These are phyloP conservation scores for Ariolimax columbianus DNA, from an alignment of 2,888 invertebrate species.

Conservation along the genomic window DNA sequence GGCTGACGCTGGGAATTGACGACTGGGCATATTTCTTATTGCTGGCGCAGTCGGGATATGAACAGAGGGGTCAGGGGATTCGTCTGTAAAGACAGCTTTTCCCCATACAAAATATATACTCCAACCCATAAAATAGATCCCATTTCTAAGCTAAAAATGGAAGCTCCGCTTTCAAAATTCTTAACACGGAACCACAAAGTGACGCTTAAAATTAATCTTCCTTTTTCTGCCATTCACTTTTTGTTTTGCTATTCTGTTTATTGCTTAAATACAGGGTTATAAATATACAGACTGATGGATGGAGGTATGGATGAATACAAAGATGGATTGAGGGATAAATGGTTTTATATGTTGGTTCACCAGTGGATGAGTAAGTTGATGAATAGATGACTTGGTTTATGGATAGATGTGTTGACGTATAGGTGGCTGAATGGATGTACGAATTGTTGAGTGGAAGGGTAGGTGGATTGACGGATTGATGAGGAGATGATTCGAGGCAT, in stretches of 20 bases:
- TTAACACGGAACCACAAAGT: not conserved
- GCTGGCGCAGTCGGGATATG: not conserved
- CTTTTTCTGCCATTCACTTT: not conserved
- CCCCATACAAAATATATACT: not conserved
- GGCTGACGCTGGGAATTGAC: slow-evolving; percentile 23
- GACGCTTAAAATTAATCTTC: not conserved
- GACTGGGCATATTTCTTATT: slow-evolving; percentile 13
- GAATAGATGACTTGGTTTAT: no score
- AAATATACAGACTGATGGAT: no score
- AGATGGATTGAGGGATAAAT: no score
- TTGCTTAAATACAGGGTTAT: not conserved
- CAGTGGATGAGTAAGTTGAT: no score
- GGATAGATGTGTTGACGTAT: no score
- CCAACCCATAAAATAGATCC: slow-evolving; percentile 18
- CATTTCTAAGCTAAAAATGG: slow-evolving; percentile 12
- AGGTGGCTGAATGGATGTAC: no score
- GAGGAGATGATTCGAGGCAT: no score
- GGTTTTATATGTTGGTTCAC: no score
- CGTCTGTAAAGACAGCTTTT: not conserved
- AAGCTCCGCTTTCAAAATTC: not conserved
- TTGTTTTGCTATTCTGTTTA: not conserved
- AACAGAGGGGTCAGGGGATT: not conserved
- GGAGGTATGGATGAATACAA: no score
- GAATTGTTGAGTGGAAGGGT: no score
- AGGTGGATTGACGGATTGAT: no score